Conservation (phyloP, 2,113 vertebrate genomes). For the Hassar affinis region DNA sequence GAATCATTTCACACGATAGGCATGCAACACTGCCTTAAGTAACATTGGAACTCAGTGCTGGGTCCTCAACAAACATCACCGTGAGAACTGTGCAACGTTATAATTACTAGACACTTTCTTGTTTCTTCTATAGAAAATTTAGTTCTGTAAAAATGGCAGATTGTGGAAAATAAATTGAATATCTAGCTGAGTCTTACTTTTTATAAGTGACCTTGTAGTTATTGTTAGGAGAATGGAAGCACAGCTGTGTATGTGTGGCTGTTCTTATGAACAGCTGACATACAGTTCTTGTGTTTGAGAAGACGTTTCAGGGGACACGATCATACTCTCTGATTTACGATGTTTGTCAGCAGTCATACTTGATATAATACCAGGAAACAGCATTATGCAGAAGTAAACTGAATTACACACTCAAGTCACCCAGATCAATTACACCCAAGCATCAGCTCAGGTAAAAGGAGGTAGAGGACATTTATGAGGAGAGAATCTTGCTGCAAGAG, state of each 20-base stretch:
- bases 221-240: neutral
- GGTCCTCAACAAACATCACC: too few species aligned
- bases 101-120: too few species aligned
- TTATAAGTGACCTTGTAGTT: neutral
- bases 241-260: neutral
- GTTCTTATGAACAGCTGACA: neutral
- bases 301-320: neutral
- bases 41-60: too few species aligned
- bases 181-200: neutral
- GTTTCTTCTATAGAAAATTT: too few species aligned
- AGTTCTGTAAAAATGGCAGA: too few species aligned
- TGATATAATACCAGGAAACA: slow-evolving; percentile 31
- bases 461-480: slow-evolving; percentile 9
- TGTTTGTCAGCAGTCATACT: slow-evolving; percentile 22
- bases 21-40: too few species aligned
- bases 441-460: slow-evolving; percentile 9
- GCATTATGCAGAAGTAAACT: slow-evolving; percentile 27
- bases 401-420: neutral
- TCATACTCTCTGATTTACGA: slow-evolving; percentile 12
- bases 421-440: slow-evolving; percentile 26
- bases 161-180: neutral
- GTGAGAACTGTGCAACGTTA: too few species aligned
- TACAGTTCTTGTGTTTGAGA: neutral
- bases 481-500: slow-evolving; percentile 10
- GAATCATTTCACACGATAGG: too few species aligned